These are phyloP conservation scores for Sinocyclocheilus rhinocerous DNA, from an alignment of 2,113 vertebrate species.

Conservation along the genomic window DNA sequence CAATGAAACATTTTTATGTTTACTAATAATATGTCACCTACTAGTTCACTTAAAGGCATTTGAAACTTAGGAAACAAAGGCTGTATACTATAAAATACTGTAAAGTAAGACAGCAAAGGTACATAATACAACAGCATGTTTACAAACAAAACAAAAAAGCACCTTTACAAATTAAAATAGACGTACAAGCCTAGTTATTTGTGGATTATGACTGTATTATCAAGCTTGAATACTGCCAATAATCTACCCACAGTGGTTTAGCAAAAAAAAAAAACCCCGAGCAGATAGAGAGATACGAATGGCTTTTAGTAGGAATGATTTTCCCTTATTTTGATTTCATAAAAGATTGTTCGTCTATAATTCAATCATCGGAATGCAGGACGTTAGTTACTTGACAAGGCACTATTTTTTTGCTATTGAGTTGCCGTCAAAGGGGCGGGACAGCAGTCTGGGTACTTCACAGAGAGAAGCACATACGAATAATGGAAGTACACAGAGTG, in stretches of 20 bases:
- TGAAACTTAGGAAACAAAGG: constrained; percentile 26
- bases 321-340: constrained; percentile 42
- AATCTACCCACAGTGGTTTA: constrained; percentile 23
- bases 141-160: constrained; percentile 45
- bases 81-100: constrained; percentile 35
- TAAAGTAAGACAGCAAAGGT: constrained; percentile 39
- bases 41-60: constrained; percentile 49
- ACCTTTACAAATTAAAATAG: constrained; percentile 24
- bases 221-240: constrained; percentile 17
- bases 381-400: constrained; percentile 75
- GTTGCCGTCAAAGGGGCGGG: constrained; percentile 58
- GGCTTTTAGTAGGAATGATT: constrained; percentile 45
- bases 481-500: constrained; percentile 45
- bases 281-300: constrained; percentile 38
- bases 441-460: constrained; percentile 50
- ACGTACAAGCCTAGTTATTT: constrained; percentile 8
- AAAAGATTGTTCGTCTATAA: constrained; percentile 38
- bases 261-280: not conserved
- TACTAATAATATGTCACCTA: not conserved
- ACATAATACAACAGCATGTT: constrained; percentile 44
- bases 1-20: not conserved
- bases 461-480: constrained; percentile 55
- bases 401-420: constrained; percentile 79
- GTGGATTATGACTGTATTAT: not conserved
- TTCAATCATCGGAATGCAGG: constrained; percentile 66